Percentiles rank a stretch among this genome's conserved stretches.
Conservation (phyloP, 2,888 invertebrate species). For the Chaitophorus viminalis region DNA sequence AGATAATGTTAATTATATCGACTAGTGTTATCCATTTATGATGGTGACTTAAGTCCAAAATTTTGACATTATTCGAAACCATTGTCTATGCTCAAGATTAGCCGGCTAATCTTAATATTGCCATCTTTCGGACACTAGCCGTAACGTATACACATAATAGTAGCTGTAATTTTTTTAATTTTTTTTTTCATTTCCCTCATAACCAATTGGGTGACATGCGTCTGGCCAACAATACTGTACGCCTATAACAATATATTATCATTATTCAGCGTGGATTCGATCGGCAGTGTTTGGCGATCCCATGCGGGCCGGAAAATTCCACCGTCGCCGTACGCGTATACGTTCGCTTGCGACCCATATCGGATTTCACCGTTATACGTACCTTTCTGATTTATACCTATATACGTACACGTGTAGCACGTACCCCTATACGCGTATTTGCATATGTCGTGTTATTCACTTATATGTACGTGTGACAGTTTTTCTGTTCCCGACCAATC, state of each 20-base stretch:
- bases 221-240: neutral
- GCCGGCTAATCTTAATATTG: no score
- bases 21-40: no score
- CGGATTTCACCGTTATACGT: neutral
- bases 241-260: no score
- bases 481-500: neutral
- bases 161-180: neutral
- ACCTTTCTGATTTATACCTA: neutral
- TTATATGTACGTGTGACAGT: neutral
- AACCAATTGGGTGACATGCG: neutral
- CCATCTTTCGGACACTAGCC: no score
- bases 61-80: no score
- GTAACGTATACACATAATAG: no score
- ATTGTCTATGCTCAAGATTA: no score
- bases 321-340: neutral
- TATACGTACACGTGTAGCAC: neutral
- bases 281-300: neutral
- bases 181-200: neutral
- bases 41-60: no score
- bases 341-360: neutral
- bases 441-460: neutral
- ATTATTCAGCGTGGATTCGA: neutral
- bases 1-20: no score
- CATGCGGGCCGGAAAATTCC: neutral
- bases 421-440: neutral